A percentile compares a stretch with the other conserved stretches of the same genome.
These are phyloP conservation scores for Drosophila nikananu DNA, from an alignment of 1,140 invertebrate species.

Conservation along the genomic window DNA sequence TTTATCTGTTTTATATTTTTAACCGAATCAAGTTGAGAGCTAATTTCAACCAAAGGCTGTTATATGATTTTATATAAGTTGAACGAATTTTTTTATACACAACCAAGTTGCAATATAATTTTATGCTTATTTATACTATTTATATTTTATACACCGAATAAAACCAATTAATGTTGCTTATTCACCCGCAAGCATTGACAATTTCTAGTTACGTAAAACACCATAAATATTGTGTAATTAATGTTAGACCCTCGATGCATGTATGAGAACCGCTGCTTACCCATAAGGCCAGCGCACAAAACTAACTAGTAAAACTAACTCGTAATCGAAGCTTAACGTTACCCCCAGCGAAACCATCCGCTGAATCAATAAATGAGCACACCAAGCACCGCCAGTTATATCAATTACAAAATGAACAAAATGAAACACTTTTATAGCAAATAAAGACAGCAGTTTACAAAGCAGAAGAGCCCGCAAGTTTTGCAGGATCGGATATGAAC, in stretches of 20 bases:
- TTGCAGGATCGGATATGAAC: slow-evolving; percentile 31
- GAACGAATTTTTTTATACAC: slow-evolving; percentile 49
- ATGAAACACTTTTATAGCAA: slow-evolving; percentile 52
- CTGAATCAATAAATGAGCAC: slow-evolving; percentile 41
- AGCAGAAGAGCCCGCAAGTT: slow-evolving; percentile 21
- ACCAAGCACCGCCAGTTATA: slow-evolving; percentile 78
- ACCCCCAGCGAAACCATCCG: slow-evolving; percentile 22
- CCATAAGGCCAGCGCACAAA: slow-evolving; percentile 57
- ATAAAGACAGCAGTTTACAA: slow-evolving; percentile 30
- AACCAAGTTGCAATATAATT: slow-evolving; percentile 72
- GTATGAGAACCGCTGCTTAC: slow-evolving; percentile 37
- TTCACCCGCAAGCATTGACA: slow-evolving; percentile 53
- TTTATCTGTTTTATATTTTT: slow-evolving; percentile 48
- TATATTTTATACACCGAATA: slow-evolving; percentile 60
- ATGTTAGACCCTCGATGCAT: slow-evolving; percentile 35
- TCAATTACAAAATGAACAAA: slow-evolving; percentile 63
- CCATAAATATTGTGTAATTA: slow-evolving; percentile 43
- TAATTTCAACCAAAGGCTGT: slow-evolving; percentile 75
- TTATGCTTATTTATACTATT: slow-evolving; percentile 59
- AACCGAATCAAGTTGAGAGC: slow-evolving; percentile 62
- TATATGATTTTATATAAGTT: slow-evolving; percentile 74
- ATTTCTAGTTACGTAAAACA: slow-evolving; percentile 62
- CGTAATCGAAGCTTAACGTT: slow-evolving; percentile 36
- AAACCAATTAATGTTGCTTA: slow-evolving; percentile 57
- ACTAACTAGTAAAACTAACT: slow-evolving; percentile 11